Evolutionary conservation across 2,797 vertebrate species (phyloP), one percentile per base, ranked within the genome.

Genomic region (Euthynnus affinis): DNA sequence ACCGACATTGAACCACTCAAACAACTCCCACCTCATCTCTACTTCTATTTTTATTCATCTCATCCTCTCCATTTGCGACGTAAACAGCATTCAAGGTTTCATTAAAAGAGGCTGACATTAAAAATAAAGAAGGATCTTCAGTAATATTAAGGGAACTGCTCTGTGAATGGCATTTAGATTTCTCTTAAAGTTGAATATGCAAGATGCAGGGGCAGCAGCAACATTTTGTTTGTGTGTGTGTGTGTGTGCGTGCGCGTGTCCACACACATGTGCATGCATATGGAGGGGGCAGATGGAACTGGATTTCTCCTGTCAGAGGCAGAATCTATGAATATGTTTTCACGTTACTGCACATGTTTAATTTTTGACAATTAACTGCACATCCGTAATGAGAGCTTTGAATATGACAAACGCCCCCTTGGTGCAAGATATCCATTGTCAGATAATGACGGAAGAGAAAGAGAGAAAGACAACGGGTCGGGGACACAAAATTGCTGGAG

Each of bases 91-190:
- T 15, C 2, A 78, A 42, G 49, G 40, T 58, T 75, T 75, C 32
- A 82, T 73, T 63, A n/a, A 65, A 63, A 59, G 40, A 56, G 4
- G 51, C 32, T 42, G 48, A 62, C 44, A 27, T 79, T 56, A 78
- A 81, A 71, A 27, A 65, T 18, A 27, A 65, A 55, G 23, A 6
- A 23, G 57, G 53, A 25, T 60, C n/a, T 51, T 72, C 20, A 34
- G 9, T 77, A 71, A 66, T 34, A 65, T 75, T 23, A 59, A 20
- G 14, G 48, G 34, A 72, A 63, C 42, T 61, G 62, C 20, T 18
- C 37, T 37, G 65, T 64, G 66, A 78, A 74, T 59, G 73, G 34
- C 66, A 61, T 80, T 85, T 86, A 12, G 65, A 65, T 82, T 59
- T 59, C 56, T 66, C 23, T 64, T 37, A 0, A 48, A 76, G 56